A percentile compares a stretch with the other conserved stretches of the same genome.
Conservation (phyloP, 1,140 invertebrate species). For the Andricus grossulariae region DNA sequence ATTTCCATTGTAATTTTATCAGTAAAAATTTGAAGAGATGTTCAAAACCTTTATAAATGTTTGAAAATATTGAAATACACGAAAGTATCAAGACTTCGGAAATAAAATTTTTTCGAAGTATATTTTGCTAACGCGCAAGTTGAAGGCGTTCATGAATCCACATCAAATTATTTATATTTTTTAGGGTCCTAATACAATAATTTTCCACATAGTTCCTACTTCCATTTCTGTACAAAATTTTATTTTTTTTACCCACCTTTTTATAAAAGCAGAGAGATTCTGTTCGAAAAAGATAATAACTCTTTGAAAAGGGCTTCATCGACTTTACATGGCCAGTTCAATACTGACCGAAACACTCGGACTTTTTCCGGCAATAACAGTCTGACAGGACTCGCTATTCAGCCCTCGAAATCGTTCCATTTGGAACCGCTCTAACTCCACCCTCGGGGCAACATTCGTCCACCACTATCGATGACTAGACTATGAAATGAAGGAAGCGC, state of each 20-base stretch:
- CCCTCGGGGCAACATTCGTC: slow-evolving; percentile 18
- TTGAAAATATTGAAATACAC: no score
- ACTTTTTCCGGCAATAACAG: slow-evolving; percentile 23
- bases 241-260: not conserved
- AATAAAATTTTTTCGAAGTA: no score
- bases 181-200: no score
- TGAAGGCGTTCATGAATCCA: no score
- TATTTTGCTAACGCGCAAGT: no score
- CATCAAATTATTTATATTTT: no score
- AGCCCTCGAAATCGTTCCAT: slow-evolving; percentile 20
- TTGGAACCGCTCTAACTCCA: slow-evolving; percentile 17
- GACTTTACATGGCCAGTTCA: slow-evolving; percentile 14
- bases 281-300: not conserved
- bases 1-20: no score
- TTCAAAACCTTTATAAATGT: no score
- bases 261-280: not conserved
- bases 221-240: no score
- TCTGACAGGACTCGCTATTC: slow-evolving; percentile 16
- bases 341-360: slow-evolving; percentile 23
- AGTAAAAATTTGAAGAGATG: no score
- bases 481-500: slow-evolving; percentile 24
- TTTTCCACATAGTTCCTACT: no score
- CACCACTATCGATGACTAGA: slow-evolving; percentile 28
- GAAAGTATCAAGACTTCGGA: no score
- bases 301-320: not conserved